Percentiles rank a stretch among this genome's conserved stretches.
phyloP scores from a whole-genome alignment of 2,888 invertebrate genomes.

The Drosophila fungiperda region DNA sequence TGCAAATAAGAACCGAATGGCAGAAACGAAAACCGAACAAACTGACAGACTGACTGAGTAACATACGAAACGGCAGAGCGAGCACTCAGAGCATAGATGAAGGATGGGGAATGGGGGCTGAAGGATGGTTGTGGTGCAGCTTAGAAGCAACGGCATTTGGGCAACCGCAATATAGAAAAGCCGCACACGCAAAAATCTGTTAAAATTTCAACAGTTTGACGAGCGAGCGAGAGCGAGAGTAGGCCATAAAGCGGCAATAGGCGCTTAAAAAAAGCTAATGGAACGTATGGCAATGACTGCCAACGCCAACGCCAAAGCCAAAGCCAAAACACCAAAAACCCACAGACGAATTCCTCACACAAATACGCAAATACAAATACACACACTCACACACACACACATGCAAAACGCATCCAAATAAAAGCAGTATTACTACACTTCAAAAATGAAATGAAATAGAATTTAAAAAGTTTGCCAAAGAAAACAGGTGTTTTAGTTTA shows the following conservation, averaged over 20 bases:
- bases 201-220: constrained; percentile 63
- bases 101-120: no score
- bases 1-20: constrained; percentile 44
- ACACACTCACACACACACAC: constrained; percentile 9
- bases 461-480: not conserved
- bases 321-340: constrained; percentile 9
- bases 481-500: not conserved
- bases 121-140: constrained; percentile 7
- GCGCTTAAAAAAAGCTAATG: constrained; percentile 73
- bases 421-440: constrained; percentile 2
- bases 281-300: constrained; percentile 68
- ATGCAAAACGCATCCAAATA: constrained; percentile 21
- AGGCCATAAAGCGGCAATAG: constrained; percentile 52
- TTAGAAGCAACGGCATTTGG: constrained; percentile 50
- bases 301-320: constrained; percentile 34
- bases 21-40: constrained; percentile 7
- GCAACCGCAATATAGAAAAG: constrained; percentile 71
- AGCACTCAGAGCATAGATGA: constrained; percentile 20
- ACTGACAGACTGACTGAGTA: not conserved
- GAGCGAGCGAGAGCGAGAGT: constrained; percentile 12
- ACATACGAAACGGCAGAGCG: not conserved
- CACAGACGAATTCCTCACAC: constrained; percentile 4
- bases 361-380: constrained; percentile 4
- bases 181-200: constrained; percentile 71
- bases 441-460: not conserved